Evolutionary conservation across 1,140 invertebrate species (phyloP).

Genomic region (Lucilia cuprina): DNA sequence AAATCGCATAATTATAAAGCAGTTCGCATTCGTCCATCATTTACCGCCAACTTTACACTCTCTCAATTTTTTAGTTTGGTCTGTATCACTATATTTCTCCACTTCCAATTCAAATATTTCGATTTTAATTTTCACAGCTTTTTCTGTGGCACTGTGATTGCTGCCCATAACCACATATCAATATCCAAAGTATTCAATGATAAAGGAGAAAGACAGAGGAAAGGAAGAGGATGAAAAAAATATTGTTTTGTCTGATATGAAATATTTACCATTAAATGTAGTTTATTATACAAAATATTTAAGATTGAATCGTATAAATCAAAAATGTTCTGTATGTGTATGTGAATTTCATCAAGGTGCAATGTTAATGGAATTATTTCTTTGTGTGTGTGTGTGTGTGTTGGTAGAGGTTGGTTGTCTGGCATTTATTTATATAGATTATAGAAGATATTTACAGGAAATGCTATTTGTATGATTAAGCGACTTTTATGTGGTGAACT

Average conservation of each 20-base stretch:
- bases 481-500: background rate
- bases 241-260: constrained; percentile 31
- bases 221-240: background rate
- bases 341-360: constrained; percentile 28
- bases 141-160: background rate
- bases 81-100: background rate
- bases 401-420: background rate
- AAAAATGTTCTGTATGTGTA: constrained; percentile 14
- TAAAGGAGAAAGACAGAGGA: background rate
- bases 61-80: background rate
- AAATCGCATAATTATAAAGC: constrained; percentile 63
- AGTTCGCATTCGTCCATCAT: constrained; percentile 45
- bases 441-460: background rate
- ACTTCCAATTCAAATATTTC: background rate
- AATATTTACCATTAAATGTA: constrained; percentile 32
- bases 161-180: background rate
- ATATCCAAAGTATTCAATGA: background rate
- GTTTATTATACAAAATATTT: constrained; percentile 32
- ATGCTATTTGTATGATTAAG: background rate
- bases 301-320: constrained; percentile 63
- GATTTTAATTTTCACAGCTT: constrained; percentile 28
- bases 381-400: background rate
- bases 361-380: constrained; percentile 16
- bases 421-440: background rate
- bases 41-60: constrained; percentile 24